Conservation (phyloP, 1,140 invertebrate species). For the Drosophila varians region DNA sequence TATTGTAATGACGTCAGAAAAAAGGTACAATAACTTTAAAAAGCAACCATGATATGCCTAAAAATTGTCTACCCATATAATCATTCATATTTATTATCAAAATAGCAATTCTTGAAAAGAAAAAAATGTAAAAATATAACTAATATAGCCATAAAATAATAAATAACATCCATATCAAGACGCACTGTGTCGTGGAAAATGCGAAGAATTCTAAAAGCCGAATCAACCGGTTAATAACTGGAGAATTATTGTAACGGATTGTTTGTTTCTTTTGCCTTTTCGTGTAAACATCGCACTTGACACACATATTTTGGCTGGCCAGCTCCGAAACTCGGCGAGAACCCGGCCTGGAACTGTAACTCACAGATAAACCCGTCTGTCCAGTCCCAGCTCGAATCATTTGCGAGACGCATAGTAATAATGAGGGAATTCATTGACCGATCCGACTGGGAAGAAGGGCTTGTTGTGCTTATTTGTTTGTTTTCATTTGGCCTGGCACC, state of each 20-base stretch:
- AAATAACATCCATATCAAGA: background rate
- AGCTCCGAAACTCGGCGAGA: constrained; percentile 18
- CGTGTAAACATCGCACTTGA: constrained; percentile 59
- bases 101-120: background rate
- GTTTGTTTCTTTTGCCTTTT: constrained; percentile 20
- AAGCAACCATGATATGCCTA: background rate
- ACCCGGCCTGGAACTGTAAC: constrained; percentile 30
- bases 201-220: background rate
- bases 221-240: constrained; percentile 31
- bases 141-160: background rate
- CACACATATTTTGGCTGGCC: constrained; percentile 61
- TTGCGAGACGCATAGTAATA: no score
- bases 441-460: constrained; percentile 26
- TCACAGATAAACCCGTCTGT: constrained; percentile 53
- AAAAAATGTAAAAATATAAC: no score
- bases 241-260: constrained; percentile 21
- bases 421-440: constrained; percentile 63
- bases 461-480: constrained; percentile 60
- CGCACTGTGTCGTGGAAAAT: background rate
- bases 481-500: constrained; percentile 34
- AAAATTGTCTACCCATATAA: background rate
- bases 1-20: background rate
- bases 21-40: background rate
- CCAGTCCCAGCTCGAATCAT: constrained; percentile 29
- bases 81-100: background rate